Base-by-base conservation (phyloP, 2,888 invertebrate species). In the Phyllotreta cruciferae region DNA sequence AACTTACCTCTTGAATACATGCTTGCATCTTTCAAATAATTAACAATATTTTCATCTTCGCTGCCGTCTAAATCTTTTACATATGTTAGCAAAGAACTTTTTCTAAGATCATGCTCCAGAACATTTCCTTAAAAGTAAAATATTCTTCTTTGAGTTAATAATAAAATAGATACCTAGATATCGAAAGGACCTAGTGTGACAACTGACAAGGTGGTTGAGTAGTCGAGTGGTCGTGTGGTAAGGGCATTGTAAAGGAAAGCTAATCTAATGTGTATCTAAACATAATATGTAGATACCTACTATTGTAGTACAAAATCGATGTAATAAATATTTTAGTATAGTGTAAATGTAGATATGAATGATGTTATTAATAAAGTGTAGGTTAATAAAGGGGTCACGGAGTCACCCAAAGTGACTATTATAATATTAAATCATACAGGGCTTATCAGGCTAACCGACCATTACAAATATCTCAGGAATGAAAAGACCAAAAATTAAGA, bases 11-110 rank as follows among this genome's bases (percentile, higher is more conserved):
- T 83, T 0, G 92, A 91, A 74, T 93, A 92, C 91, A 92, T 92
- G 80, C 92, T 92, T 71, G 91, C 92, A 76, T 92, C 92, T 54
- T 84, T 84, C 11, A 93, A 82, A 68, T 91, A 86, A 62, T 87
- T 87, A 72, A 91, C 90, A 73, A 89, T 89, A 0, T 87, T 85
- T 75, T 91, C 90, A 52, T 88, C 82, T 75, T 90, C 90, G 70
- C 88, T 88, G n/a, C 92, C 92, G 71, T 92, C 92, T 50, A 92
- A 80, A 77, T 92, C 92, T 13, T 90, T 82, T 0, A 91, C 90
- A 58, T 91, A 92, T 66, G 90, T 88, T 66, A 92, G 76, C 0
- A 91, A 80, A 0, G 91, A 91, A 72, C 89, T 87, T 77, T 90
- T 90, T 14, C 89, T 85, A 41, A 92, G 81, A 1, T 92, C 92